Base-by-base conservation (phyloP, 2,888 invertebrate species). In the Pheosia gnoma region DNA sequence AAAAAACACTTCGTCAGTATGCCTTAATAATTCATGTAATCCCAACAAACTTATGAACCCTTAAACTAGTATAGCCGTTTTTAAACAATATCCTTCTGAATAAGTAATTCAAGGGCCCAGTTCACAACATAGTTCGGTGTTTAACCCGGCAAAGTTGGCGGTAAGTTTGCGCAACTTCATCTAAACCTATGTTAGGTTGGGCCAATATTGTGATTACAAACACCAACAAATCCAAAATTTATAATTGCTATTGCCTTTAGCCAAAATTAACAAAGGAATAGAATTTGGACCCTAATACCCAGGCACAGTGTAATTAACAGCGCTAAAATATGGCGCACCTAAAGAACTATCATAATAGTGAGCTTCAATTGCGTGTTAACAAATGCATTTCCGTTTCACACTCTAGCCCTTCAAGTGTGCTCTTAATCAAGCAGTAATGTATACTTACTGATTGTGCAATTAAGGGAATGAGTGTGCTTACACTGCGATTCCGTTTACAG, bases 151-250 rank as follows among this genome's bases (percentile, higher is more conserved):
- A 13, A 39, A 39, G n/a, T 57, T 57, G 45, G 36, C 45, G 56
- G 41, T 9, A 53, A 63, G 67, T 62, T 65, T 57, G 37, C n/a
- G 5, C n/a, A 63, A 63, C 51, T 61, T 41, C 45, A 57, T 41
- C 53, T 39, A 7, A 63, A 64, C 60, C 62, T 61, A 39, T 64
- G 60, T 62, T 61, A 58, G 49, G 55, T 61, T 60, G 68, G 53
- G 56, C 57, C 39, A 72, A 62, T 63, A 49, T 65, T 66, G 59
- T 66, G 52, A 61, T 64, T 43, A 59, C 56, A 7, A 61, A 71
- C 38, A 58, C 62, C 37, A 66, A 66, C 55, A 65, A 51, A 63
- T 58, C 25, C 58, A n/a, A 52, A 38, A 52, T 36, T 55, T 25
- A 45, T 36, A 41, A 56, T 56, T 13, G 43, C 13, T 13, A 5